Evolutionary conservation across 1,140 invertebrate species (phyloP).

Genomic region (Drosophila bocqueti): DNA sequence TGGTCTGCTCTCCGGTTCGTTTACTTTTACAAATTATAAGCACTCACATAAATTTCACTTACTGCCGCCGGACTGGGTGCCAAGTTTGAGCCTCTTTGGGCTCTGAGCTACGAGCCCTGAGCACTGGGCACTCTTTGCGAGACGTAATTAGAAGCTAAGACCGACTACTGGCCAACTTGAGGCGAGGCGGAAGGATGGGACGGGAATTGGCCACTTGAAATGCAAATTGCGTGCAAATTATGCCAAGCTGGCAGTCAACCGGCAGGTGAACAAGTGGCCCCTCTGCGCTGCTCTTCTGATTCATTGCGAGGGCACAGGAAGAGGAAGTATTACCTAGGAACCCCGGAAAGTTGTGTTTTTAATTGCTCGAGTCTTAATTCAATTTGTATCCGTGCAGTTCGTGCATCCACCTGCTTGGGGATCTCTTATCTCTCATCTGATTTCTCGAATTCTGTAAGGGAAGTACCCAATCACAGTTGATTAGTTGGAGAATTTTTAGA

Average conservation of each 20-base stretch:
- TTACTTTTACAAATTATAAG: constrained; percentile 75
- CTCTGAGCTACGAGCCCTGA: constrained; percentile 41
- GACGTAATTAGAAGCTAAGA: constrained; percentile 72
- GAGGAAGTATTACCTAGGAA: constrained; percentile 62
- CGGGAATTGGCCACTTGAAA: constrained; percentile 74
- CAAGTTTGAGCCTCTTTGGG: constrained; percentile 32
- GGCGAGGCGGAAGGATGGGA: constrained; percentile 15
- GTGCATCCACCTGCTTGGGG: constrained; percentile 11
- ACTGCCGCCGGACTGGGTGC: constrained; percentile 50
- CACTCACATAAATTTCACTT: constrained; percentile 79
- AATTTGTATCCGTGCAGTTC: constrained; percentile 56
- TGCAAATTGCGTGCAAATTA: constrained; percentile 83
- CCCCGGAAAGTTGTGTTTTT: constrained; percentile 65
- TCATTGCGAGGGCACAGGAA: constrained; percentile 37
- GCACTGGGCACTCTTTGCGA: constrained; percentile 53
- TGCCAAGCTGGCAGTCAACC: constrained; percentile 71
- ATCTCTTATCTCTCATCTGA: neutral
- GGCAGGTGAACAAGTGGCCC: constrained; percentile 61
- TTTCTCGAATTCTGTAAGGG: neutral
- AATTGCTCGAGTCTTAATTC: constrained; percentile 68
- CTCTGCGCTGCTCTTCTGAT: constrained; percentile 48
- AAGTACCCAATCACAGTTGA: neutral
- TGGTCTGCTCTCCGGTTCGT: constrained; percentile 22
- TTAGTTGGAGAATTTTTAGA: neutral
- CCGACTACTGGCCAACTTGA: constrained; percentile 41